A percentile compares a stretch with the other conserved stretches of the same genome.
Evolutionary conservation across 53 echinoderm and acorn worm genomes (phyloP).

Genomic region (Stichopus horrens): DNA sequence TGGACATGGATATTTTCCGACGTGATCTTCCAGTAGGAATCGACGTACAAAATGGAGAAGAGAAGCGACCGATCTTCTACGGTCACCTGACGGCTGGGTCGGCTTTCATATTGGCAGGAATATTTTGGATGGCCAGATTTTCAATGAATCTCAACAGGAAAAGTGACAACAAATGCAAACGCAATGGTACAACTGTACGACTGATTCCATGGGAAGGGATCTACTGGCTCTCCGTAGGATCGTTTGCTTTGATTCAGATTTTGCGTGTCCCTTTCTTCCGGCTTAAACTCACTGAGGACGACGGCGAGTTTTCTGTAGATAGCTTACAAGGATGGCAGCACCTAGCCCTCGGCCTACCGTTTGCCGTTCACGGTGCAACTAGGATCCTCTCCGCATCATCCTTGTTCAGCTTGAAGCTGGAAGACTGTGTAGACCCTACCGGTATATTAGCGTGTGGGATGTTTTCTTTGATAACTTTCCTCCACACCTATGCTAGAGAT

Average conservation of each 20-base stretch:
- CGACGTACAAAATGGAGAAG: neutral
- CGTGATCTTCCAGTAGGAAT: neutral
- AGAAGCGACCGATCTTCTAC: slow-evolving; percentile 19
- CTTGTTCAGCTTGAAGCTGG: neutral
- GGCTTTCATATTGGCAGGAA: neutral
- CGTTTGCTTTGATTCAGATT: neutral
- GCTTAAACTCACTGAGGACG: neutral
- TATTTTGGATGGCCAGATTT: slow-evolving; percentile 6
- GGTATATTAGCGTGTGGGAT: slow-evolving; percentile 21
- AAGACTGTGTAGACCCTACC: neutral
- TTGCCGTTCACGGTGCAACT: neutral
- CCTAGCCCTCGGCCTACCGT: neutral
- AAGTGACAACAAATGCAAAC: no score
- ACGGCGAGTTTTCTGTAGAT: neutral
- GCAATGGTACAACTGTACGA: no score
- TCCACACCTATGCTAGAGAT: neutral
- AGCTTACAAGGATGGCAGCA: slow-evolving; percentile 25
- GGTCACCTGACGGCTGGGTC: neutral
- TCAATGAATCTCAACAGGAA: neutral
- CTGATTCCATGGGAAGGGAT: neutral
- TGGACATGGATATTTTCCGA: neutral
- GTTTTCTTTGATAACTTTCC: neutral
- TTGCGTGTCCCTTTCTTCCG: neutral
- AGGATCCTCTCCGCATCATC: neutral
- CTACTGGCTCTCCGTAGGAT: slow-evolving; percentile 1